Evolutionary conservation across 2,113 vertebrate genomes (phyloP), one percentile per base, ranked within the genome.

Genomic region (Tupaia chinensis): DNA sequence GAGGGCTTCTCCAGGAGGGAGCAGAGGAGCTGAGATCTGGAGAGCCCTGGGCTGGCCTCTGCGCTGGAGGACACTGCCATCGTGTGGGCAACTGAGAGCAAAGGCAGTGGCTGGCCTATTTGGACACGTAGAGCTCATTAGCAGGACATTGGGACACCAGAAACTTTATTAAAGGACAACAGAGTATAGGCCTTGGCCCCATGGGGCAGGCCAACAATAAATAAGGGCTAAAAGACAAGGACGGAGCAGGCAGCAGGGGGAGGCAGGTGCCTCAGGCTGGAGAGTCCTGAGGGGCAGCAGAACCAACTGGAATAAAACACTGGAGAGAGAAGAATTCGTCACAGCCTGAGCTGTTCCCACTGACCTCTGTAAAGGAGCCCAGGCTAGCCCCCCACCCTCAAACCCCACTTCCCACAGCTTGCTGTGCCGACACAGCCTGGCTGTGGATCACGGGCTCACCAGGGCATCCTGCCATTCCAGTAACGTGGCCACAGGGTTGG

Each of bases 401-500:
- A 32, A 3, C 29, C n/a, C 53, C 80, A 53, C 34, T 32, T 58
- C 56, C 58, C 3, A 15, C 19, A 60, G 79, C 10, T 23, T 27
- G 80, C 56, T 87, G 77, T 61, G 65, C 13, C 74, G 56, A 78
- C 63, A 10, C 1, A 3, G 65, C 66, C 3, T n/a, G 70, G 84
- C 44, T 44, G 17, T 14, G 58, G 20, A n/a, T 5, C 4, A 16
- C 29, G 80, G 56, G 94, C 97, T 97, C 89, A 98, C 98, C 98
- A 97, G 89, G 87, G 97, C 88, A 0, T 98, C 98, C 90, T 98
- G 98, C 91, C 96, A 95, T 44, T 98, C 96, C 7, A 98, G 95
- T 69, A 96, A 19, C 1, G 25, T 89, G 32, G 97, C 97, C 84
- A 98, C 98, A 10, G 98, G 98, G 69, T 98, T 98, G 73, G 78